Percentiles rank a stretch among this genome's conserved stretches.
phyloP scores from a whole-genome alignment of 2,113 vertebrate species.

The Nyctibius bracteatus region DNA sequence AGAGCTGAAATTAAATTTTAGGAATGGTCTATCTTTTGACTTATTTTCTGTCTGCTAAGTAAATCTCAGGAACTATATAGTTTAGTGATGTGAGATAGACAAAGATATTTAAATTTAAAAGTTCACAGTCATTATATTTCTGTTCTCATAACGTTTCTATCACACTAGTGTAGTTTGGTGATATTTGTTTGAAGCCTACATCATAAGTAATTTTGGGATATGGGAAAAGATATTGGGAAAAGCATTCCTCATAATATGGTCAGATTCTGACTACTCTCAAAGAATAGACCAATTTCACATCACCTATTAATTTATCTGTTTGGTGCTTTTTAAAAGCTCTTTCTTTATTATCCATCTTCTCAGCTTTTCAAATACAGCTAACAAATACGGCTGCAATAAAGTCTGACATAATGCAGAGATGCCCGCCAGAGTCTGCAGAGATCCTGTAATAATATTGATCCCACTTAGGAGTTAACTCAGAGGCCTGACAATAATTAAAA shows the following conservation, averaged over 20 bases:
- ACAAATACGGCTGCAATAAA: background rate
- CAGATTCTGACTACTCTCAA: background rate
- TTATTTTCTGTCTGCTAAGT: background rate
- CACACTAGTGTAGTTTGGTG: background rate
- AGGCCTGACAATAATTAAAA: constrained; percentile 39
- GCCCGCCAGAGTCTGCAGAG: background rate
- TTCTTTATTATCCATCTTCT: background rate
- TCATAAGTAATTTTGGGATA: background rate
- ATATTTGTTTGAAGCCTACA: background rate
- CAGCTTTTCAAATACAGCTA: background rate
- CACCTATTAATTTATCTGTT: background rate
- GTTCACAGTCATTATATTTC: background rate
- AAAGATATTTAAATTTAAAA: background rate
- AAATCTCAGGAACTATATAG: background rate
- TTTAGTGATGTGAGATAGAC: background rate
- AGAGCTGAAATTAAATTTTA: background rate
- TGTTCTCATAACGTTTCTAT: background rate
- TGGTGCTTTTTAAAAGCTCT: background rate
- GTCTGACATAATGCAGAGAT: background rate
- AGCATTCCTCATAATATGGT: background rate
- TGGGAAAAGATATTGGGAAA: background rate
- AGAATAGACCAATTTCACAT: background rate
- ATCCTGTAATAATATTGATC: background rate
- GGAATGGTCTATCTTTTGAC: background rate
- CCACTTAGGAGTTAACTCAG: constrained; percentile 10